Evolutionary conservation across 2,797 vertebrate species (phyloP).

Genomic region (Bryconaethiops microstoma): DNA sequence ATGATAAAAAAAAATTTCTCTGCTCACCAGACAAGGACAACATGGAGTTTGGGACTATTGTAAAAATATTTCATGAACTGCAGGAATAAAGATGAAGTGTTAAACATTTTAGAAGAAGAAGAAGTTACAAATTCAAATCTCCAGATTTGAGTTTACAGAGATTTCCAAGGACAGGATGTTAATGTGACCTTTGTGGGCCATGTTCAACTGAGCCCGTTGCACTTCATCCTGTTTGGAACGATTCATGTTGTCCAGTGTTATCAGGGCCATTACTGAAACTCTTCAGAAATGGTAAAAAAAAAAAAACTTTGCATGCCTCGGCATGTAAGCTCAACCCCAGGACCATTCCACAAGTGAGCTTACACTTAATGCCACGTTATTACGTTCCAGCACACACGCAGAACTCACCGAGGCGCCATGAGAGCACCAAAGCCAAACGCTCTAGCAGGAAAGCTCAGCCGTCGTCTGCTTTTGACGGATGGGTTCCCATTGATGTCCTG

Average conservation of each 20-base stretch:
- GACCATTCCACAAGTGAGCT: background rate
- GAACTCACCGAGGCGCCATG: background rate
- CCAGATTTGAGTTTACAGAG: conserved; percentile 26
- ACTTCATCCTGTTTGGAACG: conserved; percentile 53
- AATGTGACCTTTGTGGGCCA: conserved; percentile 39
- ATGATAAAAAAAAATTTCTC: background rate
- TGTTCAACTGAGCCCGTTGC: conserved; percentile 40
- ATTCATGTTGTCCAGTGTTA: conserved; percentile 41
- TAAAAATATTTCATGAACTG: background rate
- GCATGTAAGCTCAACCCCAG: background rate
- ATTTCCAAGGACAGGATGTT: conserved; percentile 48
- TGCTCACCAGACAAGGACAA: background rate
- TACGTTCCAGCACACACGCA: conserved; percentile 8
- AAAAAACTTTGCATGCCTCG: background rate
- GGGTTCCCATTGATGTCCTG: conserved; percentile 73
- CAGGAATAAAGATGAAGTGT: background rate
- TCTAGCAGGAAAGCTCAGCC: conserved; percentile 41
- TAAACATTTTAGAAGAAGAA: background rate
- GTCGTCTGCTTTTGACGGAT: conserved; percentile 70
- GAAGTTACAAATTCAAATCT: background rate
- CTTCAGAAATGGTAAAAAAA: conserved; percentile 6
- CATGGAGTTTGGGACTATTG: background rate
- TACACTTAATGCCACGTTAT: conserved; percentile 7
- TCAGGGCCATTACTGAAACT: conserved; percentile 21
- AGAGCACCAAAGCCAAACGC: conserved; percentile 47